Evolutionary conservation across 2,113 vertebrate species (phyloP).

Genomic region (Galeopterus variegatus): DNA sequence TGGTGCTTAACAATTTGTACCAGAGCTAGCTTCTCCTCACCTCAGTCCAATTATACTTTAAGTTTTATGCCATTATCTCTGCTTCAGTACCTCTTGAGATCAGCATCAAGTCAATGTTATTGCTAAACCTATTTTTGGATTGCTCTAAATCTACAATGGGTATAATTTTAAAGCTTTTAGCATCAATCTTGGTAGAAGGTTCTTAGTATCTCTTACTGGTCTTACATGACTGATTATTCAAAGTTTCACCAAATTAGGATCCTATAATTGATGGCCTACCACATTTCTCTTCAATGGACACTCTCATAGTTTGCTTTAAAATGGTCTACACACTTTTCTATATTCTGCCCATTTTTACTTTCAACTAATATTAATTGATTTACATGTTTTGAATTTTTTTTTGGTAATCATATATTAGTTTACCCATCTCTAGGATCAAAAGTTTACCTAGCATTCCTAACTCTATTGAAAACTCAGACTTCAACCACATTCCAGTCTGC

Average conservation of each 20-base stretch:
- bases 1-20: background rate
- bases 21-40: background rate
- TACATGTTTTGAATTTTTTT: background rate
- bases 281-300: background rate
- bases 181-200: background rate
- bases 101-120: background rate
- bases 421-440: background rate
- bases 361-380: background rate
- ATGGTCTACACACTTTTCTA: background rate
- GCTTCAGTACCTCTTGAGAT: background rate
- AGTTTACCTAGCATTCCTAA: background rate
- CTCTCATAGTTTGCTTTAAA: background rate
- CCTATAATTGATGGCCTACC: background rate
- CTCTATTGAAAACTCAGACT: background rate
- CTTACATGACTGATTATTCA: background rate
- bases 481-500: background rate
- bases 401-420: background rate
- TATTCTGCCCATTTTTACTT: background rate
- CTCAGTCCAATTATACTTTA: background rate
- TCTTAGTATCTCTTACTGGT: background rate
- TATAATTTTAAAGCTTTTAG: conserved; percentile 13
- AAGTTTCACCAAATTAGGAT: background rate
- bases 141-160: background rate
- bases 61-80: background rate
- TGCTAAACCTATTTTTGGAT: background rate